Base-by-base conservation (phyloP, 2,888 invertebrate species). In the Callimorpha dominula region DNA sequence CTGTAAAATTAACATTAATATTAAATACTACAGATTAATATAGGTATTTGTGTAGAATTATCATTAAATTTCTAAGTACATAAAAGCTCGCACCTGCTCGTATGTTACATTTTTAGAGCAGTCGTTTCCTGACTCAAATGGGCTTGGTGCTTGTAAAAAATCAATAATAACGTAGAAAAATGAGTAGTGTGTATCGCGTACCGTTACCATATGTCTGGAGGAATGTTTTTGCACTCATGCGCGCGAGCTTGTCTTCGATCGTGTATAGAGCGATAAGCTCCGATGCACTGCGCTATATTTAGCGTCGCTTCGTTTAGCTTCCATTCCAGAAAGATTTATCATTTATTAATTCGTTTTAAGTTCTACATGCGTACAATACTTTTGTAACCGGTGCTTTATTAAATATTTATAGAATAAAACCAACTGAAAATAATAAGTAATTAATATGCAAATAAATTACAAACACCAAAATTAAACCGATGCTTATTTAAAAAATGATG, bases 251-350 rank as follows among this genome's bases (percentile, higher is more conserved):
- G 90, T 91, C 90, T 91, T 90, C 90, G 88, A 90, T 91, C 90
- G 88, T 89, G 91, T 91, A 89, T 89, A 87, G 88, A 90, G 87
- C 93, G 95, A 94, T 93, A 94, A 90, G 94, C 93, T 94, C 84
- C 88, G 90, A 86, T 93, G 94, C 80, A 85, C 80, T 85, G 87
- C 82, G 89, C 92, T 93, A 92, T 93, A 93, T 94, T 93, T 92
- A 93, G 92, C 89, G 88, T 79, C 88, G 90, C 90, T 90, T 90
- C 89, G 90, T 90, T 91, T 91, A 85, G 87, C 85, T 87, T 86
- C 84, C 86, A 87, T 87, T 81, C 83, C 85, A 77, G 84, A 81
- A 67, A 76, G 74, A 82, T 84, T 81, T 82, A 85, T 87, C 82
- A 87, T 86, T 86, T 86, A 86, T 85, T 84, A 75, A 77, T 83